Conservation (phyloP, 2,113 vertebrate species). For the pig (Sus scrofa) region DNA sequence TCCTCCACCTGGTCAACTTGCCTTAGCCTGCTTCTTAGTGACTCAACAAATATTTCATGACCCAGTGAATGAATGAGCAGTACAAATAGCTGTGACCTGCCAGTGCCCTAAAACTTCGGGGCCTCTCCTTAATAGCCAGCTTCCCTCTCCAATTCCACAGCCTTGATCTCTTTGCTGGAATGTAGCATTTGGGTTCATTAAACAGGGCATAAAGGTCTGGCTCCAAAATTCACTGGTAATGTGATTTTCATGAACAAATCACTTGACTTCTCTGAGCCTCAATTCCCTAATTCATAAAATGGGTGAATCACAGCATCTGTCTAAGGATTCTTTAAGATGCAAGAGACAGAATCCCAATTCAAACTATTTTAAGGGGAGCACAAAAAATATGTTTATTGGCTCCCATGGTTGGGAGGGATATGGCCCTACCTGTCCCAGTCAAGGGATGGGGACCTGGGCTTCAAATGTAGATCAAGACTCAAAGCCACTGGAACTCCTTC, state of each 20-base stretch:
- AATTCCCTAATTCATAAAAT: slow-evolving; percentile 14
- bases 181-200: neutral
- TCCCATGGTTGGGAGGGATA: neutral
- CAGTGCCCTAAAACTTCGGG: neutral
- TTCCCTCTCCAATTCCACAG: neutral
- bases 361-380: slow-evolving; percentile 42
- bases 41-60: neutral
- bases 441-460: neutral
- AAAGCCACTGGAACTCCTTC: neutral
- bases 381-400: neutral
- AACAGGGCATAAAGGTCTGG: neutral
- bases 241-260: neutral
- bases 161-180: neutral
- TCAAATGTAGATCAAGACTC: neutral
- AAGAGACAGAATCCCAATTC: neutral
- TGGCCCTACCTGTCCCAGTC: neutral
- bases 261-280: neutral
- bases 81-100: neutral
- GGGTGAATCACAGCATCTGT: neutral
- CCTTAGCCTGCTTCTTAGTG: neutral
- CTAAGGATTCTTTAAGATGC: neutral
- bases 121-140: neutral
- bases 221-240: slow-evolving; percentile 16
- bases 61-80: neutral
- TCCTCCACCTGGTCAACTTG: neutral